A percentile compares a stretch with the other conserved stretches of the same genome.
phyloP scores from a whole-genome alignment of 92 coral and sea anemone species.

The Paramuricea clavata region DNA sequence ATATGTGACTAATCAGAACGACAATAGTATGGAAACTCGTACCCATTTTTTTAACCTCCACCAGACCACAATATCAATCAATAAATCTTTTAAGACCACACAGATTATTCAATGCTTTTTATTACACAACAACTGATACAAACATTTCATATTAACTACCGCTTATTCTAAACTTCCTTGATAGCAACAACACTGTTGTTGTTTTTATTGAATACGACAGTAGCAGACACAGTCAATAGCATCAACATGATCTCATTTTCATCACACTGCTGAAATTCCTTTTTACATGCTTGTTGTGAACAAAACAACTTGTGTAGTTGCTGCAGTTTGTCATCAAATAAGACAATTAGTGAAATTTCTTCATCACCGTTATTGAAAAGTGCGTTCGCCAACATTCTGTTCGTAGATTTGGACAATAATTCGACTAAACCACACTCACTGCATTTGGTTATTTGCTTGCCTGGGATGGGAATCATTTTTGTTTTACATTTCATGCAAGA shows the following conservation, averaged over 20 bases:
- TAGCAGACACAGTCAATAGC: constrained; percentile 25
- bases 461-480: constrained; percentile 3
- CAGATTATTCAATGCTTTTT: too few relatives aligned
- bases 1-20: too few relatives aligned
- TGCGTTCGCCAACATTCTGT: constrained; percentile 10
- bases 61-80: too few relatives aligned
- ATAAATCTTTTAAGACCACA: too few relatives aligned
- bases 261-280: background rate
- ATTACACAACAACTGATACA: too few relatives aligned
- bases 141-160: too few relatives aligned
- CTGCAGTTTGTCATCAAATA: constrained; percentile 8
- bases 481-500: background rate
- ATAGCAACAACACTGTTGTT: background rate
- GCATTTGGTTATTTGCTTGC: background rate
- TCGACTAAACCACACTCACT: constrained; percentile 2
- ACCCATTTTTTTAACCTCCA: too few relatives aligned
- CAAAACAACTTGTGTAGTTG: background rate
- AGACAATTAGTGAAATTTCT: background rate
- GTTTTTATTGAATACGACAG: background rate
- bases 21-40: too few relatives aligned
- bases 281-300: background rate
- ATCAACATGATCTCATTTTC: constrained; percentile 12
- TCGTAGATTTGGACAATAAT: constrained; percentile 4
- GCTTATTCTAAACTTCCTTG: background rate
- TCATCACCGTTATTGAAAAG: background rate